Evolutionary conservation across 2,888 invertebrate species (phyloP).

Genomic region (Cephonodes hylas): DNA sequence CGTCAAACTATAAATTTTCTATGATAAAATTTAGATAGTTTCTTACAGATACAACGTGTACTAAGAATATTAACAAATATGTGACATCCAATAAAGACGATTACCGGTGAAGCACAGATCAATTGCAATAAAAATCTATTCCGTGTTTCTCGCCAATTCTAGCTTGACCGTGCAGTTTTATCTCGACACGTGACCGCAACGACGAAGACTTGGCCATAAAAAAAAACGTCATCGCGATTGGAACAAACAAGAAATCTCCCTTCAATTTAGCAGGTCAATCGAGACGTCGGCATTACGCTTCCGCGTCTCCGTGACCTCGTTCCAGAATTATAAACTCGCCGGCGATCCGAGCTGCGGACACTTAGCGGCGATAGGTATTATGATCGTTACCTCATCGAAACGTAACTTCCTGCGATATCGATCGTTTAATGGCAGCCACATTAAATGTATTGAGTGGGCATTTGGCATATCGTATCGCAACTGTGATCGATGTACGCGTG

Average conservation of each 20-base stretch:
- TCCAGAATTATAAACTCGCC: slow-evolving; percentile 14
- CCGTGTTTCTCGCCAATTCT: background rate
- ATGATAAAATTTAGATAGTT: too few species aligned
- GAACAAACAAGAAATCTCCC: slow-evolving; percentile 12
- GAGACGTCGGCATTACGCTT: slow-evolving; percentile 32
- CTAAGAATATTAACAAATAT: background rate
- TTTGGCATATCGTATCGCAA: slow-evolving; percentile 26
- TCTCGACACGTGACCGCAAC: slow-evolving; percentile 16
- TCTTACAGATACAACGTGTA: too few species aligned
- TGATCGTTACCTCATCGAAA: slow-evolving; percentile 10
- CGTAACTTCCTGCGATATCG: slow-evolving; percentile 39
- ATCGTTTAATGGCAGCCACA: slow-evolving; percentile 15
- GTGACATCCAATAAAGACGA: background rate
- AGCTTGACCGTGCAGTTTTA: background rate
- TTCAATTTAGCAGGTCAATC: slow-evolving; percentile 40
- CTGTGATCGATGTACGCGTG: slow-evolving; percentile 49
- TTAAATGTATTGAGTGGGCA: slow-evolving; percentile 43
- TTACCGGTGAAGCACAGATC: background rate
- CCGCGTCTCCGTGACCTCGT: slow-evolving; percentile 33
- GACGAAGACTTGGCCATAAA: slow-evolving; percentile 20
- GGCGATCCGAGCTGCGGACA: background rate
- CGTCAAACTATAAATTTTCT: too few species aligned
- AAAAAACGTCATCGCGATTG: background rate
- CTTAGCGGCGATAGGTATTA: background rate
- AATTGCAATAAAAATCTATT: background rate